These are phyloP conservation scores for Menidia beryllina DNA, from an alignment of 2,113 vertebrate genomes.

Conservation along the genomic window DNA sequence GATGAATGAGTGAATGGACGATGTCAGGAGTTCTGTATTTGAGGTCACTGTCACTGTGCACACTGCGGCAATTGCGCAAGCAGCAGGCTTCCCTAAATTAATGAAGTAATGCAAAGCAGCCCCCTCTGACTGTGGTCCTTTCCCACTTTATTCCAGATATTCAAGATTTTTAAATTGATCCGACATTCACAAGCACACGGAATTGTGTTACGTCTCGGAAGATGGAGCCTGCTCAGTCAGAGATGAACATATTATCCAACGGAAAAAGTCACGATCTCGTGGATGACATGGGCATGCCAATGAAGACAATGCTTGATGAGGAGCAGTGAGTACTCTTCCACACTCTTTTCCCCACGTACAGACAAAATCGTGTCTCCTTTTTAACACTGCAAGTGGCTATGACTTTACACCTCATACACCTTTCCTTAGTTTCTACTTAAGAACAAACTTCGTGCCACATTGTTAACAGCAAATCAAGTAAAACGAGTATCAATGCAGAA, in stretches of 20 bases:
- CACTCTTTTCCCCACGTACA: background rate
- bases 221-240: slow-evolving; percentile 81
- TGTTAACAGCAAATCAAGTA: slow-evolving; percentile 4
- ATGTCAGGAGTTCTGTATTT: background rate
- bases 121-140: background rate
- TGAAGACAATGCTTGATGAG: slow-evolving; percentile 78
- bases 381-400: slow-evolving; percentile 47
- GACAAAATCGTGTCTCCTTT: slow-evolving; percentile 6
- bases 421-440: slow-evolving; percentile 28
- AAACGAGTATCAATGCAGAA: slow-evolving; percentile 1
- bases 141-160: slow-evolving; percentile 37
- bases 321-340: slow-evolving; percentile 79
- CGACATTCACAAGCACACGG: background rate
- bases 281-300: slow-evolving; percentile 68
- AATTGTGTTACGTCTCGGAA: slow-evolving; percentile 21
- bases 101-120: slow-evolving; percentile 8
- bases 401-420: background rate
- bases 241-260: slow-evolving; percentile 82
- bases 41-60: slow-evolving; percentile 21
- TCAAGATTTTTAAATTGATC: slow-evolving; percentile 23
- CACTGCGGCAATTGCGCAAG: too few species aligned
- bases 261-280: slow-evolving; percentile 75
- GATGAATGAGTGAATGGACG: background rate
- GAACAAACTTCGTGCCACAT: slow-evolving; percentile 26
- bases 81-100: background rate